A percentile compares a stretch with the other conserved stretches of the same genome.
Evolutionary conservation across 2,113 vertebrate species (phyloP).

Genomic region (Ictalurus furcatus): DNA sequence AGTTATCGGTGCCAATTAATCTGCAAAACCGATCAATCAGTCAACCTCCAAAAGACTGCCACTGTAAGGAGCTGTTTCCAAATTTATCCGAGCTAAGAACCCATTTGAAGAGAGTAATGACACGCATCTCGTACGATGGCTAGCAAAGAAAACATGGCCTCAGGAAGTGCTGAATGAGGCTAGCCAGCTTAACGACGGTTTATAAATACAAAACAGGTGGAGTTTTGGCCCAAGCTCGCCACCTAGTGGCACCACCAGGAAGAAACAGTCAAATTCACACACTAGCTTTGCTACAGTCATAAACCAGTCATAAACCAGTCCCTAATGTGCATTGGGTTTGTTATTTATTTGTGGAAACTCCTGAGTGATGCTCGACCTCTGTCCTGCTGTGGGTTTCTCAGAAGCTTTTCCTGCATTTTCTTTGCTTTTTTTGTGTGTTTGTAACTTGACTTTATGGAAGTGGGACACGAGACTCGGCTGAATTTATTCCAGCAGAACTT

Average conservation of each 20-base stretch:
- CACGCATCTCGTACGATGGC: not conserved
- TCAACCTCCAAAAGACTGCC: no score
- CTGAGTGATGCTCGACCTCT: not conserved
- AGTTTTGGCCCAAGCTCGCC: not conserved
- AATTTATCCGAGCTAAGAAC: not conserved
- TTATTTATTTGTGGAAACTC: not conserved
- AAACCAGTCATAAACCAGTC: not conserved
- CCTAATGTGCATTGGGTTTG: not conserved
- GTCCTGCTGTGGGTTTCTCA: not conserved
- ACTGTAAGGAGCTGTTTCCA: not conserved
- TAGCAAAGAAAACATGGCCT: not conserved
- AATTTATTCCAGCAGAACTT: conserved; percentile 1
- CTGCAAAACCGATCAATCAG: no score
- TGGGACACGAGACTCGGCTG: not conserved
- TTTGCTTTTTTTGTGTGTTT: not conserved
- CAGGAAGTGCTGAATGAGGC: not conserved
- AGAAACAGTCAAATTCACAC: not conserved
- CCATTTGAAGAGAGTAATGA: not conserved
- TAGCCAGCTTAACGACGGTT: not conserved
- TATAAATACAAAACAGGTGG: not conserved
- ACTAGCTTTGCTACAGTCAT: not conserved
- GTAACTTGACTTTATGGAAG: not conserved
- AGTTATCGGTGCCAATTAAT: no score
- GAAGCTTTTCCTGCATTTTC: not conserved
- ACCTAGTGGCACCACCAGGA: not conserved